A percentile compares a stretch with the other conserved stretches of the same genome.
Evolutionary conservation across 2,888 invertebrate genomes (phyloP).

Genomic region (Smittia aterrima): DNA sequence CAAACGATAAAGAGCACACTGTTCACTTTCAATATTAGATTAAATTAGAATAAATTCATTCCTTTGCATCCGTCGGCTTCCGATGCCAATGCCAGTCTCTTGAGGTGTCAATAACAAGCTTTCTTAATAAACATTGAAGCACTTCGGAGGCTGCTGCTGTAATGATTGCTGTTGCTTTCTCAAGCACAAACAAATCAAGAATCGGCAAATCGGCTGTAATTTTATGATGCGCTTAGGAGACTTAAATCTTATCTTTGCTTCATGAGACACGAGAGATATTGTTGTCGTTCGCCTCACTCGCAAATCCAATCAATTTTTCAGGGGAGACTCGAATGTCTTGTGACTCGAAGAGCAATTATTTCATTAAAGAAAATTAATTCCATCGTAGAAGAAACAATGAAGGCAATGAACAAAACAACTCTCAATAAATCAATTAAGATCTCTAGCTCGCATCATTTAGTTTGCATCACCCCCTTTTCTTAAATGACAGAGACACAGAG

Average conservation of each 20-base stretch:
- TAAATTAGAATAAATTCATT: slow-evolving; percentile 16
- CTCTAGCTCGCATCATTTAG: not conserved
- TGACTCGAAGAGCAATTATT: slow-evolving; percentile 28
- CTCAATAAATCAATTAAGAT: slow-evolving; percentile 35
- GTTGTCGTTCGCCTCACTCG: not conserved
- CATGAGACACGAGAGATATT: not conserved
- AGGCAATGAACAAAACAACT: slow-evolving; percentile 13
- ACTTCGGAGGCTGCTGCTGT: slow-evolving; percentile 10
- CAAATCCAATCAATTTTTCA: slow-evolving; percentile 16
- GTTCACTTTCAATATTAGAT: slow-evolving; percentile 26
- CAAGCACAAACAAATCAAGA: not conserved
- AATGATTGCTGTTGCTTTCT: slow-evolving; percentile 23
- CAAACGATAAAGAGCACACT: not conserved
- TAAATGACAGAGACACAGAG: not conserved
- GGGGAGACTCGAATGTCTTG: not conserved
- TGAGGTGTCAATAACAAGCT: slow-evolving; percentile 29
- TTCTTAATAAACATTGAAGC: slow-evolving; percentile 10
- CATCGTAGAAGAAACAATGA: not conserved
- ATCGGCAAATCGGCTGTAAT: slow-evolving; percentile 11
- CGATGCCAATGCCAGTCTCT: not conserved
- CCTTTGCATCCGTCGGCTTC: not conserved
- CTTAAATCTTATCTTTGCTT: not conserved
- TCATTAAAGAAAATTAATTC: slow-evolving; percentile 37
- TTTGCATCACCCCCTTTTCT: not conserved
- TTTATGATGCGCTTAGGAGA: slow-evolving; percentile 32